A percentile compares a stretch with the other conserved stretches of the same genome.
Conservation (phyloP, 1,140 invertebrate genomes). For the Dinoponera quadriceps region DNA sequence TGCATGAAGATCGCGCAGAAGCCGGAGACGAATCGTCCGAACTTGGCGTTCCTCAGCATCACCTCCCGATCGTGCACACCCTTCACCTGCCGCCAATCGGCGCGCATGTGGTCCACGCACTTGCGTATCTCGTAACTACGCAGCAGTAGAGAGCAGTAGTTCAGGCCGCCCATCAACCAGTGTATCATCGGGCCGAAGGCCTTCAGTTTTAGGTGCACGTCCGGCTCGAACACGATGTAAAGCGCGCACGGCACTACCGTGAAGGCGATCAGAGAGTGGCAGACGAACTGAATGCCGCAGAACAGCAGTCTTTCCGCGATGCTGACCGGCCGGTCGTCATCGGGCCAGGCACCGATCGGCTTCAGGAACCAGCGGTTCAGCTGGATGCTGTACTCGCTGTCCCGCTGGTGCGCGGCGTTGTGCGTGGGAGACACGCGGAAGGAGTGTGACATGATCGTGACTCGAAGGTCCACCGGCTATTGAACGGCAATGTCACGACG, state of each 20-base stretch:
- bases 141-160: slow-evolving; percentile 73
- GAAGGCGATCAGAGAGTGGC: slow-evolving; percentile 61
- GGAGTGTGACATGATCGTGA: slow-evolving; percentile 18
- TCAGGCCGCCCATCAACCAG: slow-evolving; percentile 75
- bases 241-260: slow-evolving; percentile 23
- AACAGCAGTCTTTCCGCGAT: background rate
- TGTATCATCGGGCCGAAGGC: slow-evolving; percentile 76
- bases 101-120: slow-evolving; percentile 58
- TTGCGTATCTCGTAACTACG: slow-evolving; percentile 64
- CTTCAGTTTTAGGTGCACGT: slow-evolving; percentile 67
- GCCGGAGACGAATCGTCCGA: slow-evolving; percentile 62
- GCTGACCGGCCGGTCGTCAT: background rate
- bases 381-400: slow-evolving; percentile 55
- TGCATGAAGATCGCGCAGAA: slow-evolving; percentile 75
- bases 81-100: slow-evolving; percentile 55
- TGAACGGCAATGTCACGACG: background rate
- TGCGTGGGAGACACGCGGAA: background rate
- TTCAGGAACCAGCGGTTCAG: slow-evolving; percentile 67
- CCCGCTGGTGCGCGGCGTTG: background rate
- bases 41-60: slow-evolving; percentile 58
- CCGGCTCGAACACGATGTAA: slow-evolving; percentile 68
- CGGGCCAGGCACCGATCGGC: slow-evolving; percentile 64
- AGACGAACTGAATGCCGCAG: background rate
- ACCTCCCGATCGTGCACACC: slow-evolving; percentile 22
- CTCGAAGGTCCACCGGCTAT: background rate